Base-by-base conservation (phyloP, 2,888 invertebrate genomes). In the Metalampra italica region DNA sequence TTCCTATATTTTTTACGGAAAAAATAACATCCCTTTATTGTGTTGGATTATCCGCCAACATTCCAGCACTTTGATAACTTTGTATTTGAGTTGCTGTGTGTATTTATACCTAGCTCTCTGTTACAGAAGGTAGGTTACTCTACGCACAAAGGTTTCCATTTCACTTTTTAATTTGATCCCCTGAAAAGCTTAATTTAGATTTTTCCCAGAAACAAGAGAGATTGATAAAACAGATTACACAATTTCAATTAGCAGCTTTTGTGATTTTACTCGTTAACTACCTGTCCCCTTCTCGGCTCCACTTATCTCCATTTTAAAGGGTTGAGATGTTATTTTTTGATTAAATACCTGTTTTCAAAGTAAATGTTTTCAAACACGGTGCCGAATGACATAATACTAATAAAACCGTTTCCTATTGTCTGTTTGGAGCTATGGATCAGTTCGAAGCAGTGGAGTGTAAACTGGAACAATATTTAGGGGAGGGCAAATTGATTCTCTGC, bases 11-110 rank as follows among this genome's bases (percentile, higher is more conserved):
- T 42, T 30, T 43, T 32, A 14, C 29, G 32, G 32, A 43, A 32
- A 43, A 32, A 43, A 43, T 43, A 43, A 43, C 43, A 43, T 32
- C 8, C 44, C 44, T 36, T 37, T 44, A 37, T 36, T 22, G n/a
- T 37, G 29, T n/a, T 44, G 22, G 22, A 44, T 44, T 44, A 36
- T 15, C 36, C 36, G 1, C n/a, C 36, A n/a, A n/a, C n/a, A n/a
- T 36, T n/a, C n/a, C n/a, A n/a, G 36, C 36, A n/a, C 14, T 14
- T 43, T 32, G 11, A 15, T 9, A 34, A 34, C 15, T 15, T 29
- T 34, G 8, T 43, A 14, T 34, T 15, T 36, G 36, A 7, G 36
- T 5, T n/a, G 36, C 36, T 5, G 11, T 5, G n/a, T n/a, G 7
- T n/a, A n/a, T n/a, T n/a, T n/a, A n/a, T n/a, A n/a, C n/a, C n/a